phyloP scores from a whole-genome alignment of 2,797 vertebrate genomes.

The Clamator glandarius region DNA sequence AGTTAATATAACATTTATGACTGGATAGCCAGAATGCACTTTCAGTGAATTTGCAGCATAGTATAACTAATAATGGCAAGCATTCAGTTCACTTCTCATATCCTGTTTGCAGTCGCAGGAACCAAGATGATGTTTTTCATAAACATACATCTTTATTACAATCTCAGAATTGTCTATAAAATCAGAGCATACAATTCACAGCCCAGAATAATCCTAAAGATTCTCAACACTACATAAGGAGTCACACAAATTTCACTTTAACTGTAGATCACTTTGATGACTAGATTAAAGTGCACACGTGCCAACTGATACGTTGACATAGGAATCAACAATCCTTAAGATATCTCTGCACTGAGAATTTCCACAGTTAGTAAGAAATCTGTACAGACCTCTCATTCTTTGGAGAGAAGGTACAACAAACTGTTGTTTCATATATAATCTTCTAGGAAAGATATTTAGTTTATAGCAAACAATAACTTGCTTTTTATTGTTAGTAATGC shows the following conservation, averaged over 20 bases:
- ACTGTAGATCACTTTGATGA: not conserved
- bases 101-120: not conserved
- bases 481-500: not conserved
- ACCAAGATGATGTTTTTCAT: not conserved
- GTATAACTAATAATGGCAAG: not conserved
- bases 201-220: not conserved
- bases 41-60: not conserved
- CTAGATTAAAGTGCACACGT: not conserved
- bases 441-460: not conserved
- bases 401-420: not conserved
- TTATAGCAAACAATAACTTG: not conserved
- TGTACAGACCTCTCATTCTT: not conserved
- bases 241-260: not conserved
- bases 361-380: not conserved
- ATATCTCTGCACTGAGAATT: not conserved
- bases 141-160: slow-evolving; percentile 7
- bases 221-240: not conserved
- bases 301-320: not conserved
- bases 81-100: not conserved
- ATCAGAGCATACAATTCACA: not conserved
- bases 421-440: not conserved
- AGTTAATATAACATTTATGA: not conserved
- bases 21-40: not conserved
- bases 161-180: not conserved
- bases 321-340: not conserved